Base-by-base conservation (phyloP, 2,888 invertebrate genomes). In the Urechis unicinctus region DNA sequence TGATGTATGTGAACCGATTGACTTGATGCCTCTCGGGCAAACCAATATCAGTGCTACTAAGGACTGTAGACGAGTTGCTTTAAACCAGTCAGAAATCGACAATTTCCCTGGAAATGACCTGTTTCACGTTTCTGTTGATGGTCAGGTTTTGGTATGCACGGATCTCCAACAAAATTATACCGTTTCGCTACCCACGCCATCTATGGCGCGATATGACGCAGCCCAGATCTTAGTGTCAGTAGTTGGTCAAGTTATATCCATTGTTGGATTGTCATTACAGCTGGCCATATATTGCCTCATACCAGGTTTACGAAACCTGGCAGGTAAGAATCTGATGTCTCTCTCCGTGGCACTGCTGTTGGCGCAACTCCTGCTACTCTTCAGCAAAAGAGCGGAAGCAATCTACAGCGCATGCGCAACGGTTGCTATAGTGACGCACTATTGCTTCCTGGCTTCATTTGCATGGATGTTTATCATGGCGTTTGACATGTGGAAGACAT, bases 381-480 rank as follows among this genome's bases (percentile, higher is more conserved):
- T 44, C n/a, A 44, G 43, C 43, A 22, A 22, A 6, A 6, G 13
- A 6, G 24, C 28, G 9, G 6, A 9, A 5, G 24, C 28, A 9
- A 13, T 17, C 25, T 17, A 24, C 42, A 25, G 25, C 3, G 24
- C 25, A 17, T 53, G 53, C 31, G 13, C 24, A 21, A 13, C 5
- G 21, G 22, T 53, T 3, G 53, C 29, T 4, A n/a, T 53, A 4
- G 4, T 47, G 5, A n/a, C n/a, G 6, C 53, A 53, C 47, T 30
- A 28, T 29, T 9, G 6, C 45, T 53, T 45, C 53, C 30, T 53
- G 29, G 28, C 30, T 3, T 26, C 53, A 5, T 53, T 53, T 30
- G 4, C 24, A 13, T 53, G 53, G 53, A 53, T 47, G 46, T 47
- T 29, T 41, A 31, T 53, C 46, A 53, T 53, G 47, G 53, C 53